Base-by-base conservation (phyloP, 2,888 invertebrate species). In the Crioceris asparagi region DNA sequence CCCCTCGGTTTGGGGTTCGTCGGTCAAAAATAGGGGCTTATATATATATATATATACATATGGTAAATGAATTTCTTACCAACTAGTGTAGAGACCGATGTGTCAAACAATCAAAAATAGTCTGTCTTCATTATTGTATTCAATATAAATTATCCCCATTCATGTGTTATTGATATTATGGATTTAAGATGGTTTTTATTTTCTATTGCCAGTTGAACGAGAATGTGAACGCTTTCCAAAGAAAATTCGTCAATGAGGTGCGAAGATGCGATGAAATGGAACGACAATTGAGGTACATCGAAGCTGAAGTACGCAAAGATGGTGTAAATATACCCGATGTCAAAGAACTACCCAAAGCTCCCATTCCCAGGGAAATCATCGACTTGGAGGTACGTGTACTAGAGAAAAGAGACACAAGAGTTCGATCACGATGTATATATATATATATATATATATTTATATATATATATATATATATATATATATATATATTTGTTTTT, bases 211-310 rank as follows among this genome's bases (percentile, higher is more conserved):
- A 91, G 91, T 64, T 91, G 50, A 91, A 91, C 60, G 75, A 76
- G 34, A 79, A 84, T 50, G 82, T 88, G 23, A 91, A 87, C 65
- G 81, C 83, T 21, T 91, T 91, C 65, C 90, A 91, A 71, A 76
- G 88, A 47, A 90, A 88, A 62, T 92, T 88, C 70, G 90, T 91
- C 6, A 83, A 80, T 58, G 91, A 92, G 62, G 87, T 92, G 23
- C 74, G 90, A 38, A 71, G 90, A 47, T 91, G 88, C 66, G 90
- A 91, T 61, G 91, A 92, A 64, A 83, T 92, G 85, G 87, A 90
- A 61, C 71, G 88, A 47, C 87, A 86, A 58, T 68, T 88, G 43
- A 74, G 87, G 16, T 92, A 83, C 66, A 78, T 91, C 58, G 90
- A 91, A 61, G 76, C 77, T 3, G 90, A 92, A 66, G 79, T 92